phyloP scores from a whole-genome alignment of 2,888 invertebrate species.

The Tetramorium bicarinatum region DNA sequence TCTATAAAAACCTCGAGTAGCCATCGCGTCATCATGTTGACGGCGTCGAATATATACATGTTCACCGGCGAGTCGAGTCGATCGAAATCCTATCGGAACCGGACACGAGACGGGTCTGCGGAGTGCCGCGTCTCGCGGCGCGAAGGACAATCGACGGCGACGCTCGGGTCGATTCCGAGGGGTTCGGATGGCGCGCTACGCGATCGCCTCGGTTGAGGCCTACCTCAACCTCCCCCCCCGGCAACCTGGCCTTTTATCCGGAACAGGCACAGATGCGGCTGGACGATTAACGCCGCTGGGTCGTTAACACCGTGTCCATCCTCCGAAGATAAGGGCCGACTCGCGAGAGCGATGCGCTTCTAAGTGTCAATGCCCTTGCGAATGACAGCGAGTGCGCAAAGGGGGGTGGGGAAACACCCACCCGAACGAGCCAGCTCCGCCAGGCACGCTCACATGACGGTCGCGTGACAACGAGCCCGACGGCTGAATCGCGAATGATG shows the following conservation, averaged over 20 bases:
- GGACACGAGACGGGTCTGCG: too few species aligned
- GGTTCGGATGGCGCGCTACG: background rate
- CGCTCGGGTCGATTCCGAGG: too few species aligned
- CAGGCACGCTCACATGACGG: constrained; percentile 39
- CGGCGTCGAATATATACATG: background rate
- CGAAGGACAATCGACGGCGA: background rate
- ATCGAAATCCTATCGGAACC: background rate
- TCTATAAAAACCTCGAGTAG: background rate
- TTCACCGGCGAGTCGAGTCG: background rate
- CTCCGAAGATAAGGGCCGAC: constrained; percentile 41
- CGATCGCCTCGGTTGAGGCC: background rate
- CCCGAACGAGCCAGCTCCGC: constrained; percentile 57
- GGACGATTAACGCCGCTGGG: constrained; percentile 39
- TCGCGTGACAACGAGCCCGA: constrained; percentile 33
- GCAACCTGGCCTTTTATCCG: constrained; percentile 21
- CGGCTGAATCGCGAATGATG: background rate
- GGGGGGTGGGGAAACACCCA: constrained; percentile 32
- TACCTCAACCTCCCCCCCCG: constrained; percentile 18
- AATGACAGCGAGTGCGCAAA: constrained; percentile 67
- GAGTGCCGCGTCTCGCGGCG: background rate
- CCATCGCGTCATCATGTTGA: background rate
- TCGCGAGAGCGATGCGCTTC: constrained; percentile 66
- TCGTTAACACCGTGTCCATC: constrained; percentile 25
- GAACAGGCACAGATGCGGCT: constrained; percentile 32
- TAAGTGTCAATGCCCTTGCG: constrained; percentile 78